Evolutionary conservation across 2,888 invertebrate species (phyloP).

Genomic region (Ferrisia virgata): DNA sequence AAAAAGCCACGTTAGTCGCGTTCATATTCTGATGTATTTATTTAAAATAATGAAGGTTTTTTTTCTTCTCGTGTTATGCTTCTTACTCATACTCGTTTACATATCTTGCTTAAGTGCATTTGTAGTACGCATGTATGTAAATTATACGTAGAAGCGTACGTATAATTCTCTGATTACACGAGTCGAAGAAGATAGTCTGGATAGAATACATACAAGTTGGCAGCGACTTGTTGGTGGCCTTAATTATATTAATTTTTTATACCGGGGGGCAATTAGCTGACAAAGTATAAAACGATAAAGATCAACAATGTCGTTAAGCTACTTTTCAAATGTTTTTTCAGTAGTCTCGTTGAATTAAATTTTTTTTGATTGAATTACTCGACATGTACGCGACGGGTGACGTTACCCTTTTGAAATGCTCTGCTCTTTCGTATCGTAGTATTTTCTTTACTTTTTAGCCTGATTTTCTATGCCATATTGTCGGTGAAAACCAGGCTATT

Average conservation of each 20-base stretch:
- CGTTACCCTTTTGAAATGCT: neutral
- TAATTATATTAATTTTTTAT: slow-evolving; percentile 1
- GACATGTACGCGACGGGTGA: neutral
- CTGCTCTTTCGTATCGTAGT: neutral
- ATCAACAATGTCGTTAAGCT: slow-evolving; percentile 15
- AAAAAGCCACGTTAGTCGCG: neutral
- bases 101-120: neutral
- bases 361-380: neutral
- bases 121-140: neutral
- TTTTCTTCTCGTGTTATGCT: neutral
- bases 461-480: no score
- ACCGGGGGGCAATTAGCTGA: neutral
- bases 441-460: no score
- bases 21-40: neutral
- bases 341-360: neutral
- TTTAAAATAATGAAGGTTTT: neutral
- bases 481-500: no score
- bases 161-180: neutral
- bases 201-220: neutral
- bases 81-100: neutral
- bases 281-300: neutral
- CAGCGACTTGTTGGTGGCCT: neutral
- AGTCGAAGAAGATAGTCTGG: no score
- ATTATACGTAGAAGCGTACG: neutral
- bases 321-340: slow-evolving; percentile 6